A percentile compares a stretch with the other conserved stretches of the same genome.
phyloP scores from a whole-genome alignment of 2,113 vertebrate species.

The Coptodon bakossiorum region DNA sequence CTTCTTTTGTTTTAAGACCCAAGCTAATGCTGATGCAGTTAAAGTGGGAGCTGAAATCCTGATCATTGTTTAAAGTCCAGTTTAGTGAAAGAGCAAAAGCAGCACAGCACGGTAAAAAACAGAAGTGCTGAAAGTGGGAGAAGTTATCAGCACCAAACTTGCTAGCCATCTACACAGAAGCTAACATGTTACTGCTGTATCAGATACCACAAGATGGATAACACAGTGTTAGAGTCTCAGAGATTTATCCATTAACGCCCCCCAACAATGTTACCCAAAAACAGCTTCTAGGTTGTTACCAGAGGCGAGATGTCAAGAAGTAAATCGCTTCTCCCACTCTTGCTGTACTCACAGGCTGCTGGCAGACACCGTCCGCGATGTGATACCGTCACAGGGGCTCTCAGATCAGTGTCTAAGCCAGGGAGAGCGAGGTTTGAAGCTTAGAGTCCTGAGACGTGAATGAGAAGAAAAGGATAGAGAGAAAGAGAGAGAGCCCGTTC shows the following conservation, averaged over 20 bases:
- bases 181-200: background rate
- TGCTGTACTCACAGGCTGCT: conserved; percentile 59
- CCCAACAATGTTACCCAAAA: background rate
- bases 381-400: background rate
- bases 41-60: background rate
- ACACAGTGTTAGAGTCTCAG: background rate
- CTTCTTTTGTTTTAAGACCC: background rate
- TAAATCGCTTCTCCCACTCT: background rate
- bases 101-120: background rate
- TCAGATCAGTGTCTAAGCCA: background rate
- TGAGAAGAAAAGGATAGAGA: background rate
- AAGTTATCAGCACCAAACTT: background rate
- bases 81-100: background rate
- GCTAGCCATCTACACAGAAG: background rate
- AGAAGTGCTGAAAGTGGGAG: background rate
- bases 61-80: background rate
- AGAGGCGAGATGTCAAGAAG: background rate
- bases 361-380: conserved; percentile 12
- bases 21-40: background rate
- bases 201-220: background rate
- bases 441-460: conserved; percentile 15
- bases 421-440: background rate
- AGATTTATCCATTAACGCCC: background rate
- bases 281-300: background rate
- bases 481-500: background rate